Conservation (phyloP, 2,797 vertebrate genomes). For the Crocidura indochinensis region DNA sequence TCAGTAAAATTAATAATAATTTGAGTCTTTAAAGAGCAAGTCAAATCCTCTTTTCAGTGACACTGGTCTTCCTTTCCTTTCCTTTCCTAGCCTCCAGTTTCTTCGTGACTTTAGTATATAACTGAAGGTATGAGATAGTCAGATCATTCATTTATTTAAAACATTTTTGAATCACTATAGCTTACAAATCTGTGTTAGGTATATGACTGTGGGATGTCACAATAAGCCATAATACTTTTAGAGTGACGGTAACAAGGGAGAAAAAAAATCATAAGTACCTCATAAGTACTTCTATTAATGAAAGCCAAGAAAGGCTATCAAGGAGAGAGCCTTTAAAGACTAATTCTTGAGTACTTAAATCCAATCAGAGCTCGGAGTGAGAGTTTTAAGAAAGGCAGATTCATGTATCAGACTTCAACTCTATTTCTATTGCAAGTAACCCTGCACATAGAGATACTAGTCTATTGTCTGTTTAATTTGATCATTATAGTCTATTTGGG, state of each 20-base stretch:
- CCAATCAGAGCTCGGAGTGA: neutral
- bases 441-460: neutral
- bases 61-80: neutral
- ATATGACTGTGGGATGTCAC: neutral
- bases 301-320: neutral
- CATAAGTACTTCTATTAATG: neutral
- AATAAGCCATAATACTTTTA: neutral
- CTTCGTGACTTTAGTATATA: neutral
- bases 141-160: constrained; percentile 15
- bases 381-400: neutral
- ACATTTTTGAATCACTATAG: neutral
- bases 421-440: neutral
- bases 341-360: neutral
- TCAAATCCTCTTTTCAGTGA: neutral
- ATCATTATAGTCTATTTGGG: neutral
- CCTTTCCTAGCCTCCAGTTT: neutral
- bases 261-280: neutral
- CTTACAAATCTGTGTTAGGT: neutral
- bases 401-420: constrained; percentile 14
- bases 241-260: neutral
- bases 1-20: too few species aligned
- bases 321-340: neutral
- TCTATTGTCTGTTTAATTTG: neutral
- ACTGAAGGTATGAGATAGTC: neutral
- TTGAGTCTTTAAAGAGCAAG: neutral